phyloP scores from a whole-genome alignment of 2,797 vertebrate species.

The Poliocrania exsul region DNA sequence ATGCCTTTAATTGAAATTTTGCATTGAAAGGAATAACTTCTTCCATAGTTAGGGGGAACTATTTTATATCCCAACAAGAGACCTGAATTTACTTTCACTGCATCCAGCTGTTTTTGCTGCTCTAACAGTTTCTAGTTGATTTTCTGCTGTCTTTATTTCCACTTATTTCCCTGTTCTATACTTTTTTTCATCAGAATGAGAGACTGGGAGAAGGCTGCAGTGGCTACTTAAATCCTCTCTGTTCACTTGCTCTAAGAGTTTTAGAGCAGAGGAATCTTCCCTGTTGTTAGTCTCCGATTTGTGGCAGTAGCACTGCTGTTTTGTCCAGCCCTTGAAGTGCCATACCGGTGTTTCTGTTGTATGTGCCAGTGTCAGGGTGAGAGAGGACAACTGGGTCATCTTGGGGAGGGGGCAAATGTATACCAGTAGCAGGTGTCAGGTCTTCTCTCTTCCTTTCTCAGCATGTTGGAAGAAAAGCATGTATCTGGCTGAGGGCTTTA shows the following conservation, averaged over 20 bases:
- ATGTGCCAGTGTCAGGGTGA: background rate
- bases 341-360: background rate
- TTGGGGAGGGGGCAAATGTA: background rate
- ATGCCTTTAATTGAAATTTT: background rate
- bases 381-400: background rate
- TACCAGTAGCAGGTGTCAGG: background rate
- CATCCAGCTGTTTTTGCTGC: background rate
- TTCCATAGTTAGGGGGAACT: background rate
- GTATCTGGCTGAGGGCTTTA: background rate
- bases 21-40: background rate
- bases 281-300: background rate
- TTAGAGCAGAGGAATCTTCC: background rate
- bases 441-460: background rate
- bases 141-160: background rate
- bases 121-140: background rate
- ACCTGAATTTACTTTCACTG: background rate
- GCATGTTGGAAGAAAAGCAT: background rate
- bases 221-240: background rate
- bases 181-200: background rate
- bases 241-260: background rate
- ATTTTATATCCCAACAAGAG: background rate
- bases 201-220: background rate
- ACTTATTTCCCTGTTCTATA: background rate
- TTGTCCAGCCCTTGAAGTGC: background rate
- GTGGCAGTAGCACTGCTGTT: background rate